A percentile compares a stretch with the other conserved stretches of the same genome.
Conservation (phyloP, 2,113 vertebrate species). For the Aplodontia rufa region DNA sequence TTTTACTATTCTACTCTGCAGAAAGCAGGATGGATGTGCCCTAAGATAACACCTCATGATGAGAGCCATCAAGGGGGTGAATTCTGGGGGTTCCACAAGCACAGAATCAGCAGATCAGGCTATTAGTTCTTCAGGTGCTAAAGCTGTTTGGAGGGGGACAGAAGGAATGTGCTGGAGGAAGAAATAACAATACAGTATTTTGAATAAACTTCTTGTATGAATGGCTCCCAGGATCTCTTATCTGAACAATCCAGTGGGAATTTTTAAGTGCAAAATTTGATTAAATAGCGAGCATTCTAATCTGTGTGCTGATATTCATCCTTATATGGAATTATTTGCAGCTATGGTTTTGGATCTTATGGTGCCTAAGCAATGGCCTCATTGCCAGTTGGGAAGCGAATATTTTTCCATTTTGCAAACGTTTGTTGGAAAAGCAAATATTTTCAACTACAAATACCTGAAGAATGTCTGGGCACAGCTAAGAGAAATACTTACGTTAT, state of each 20-base stretch:
- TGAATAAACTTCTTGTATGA: background rate
- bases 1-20: background rate
- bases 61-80: background rate
- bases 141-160: background rate
- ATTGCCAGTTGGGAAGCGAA: conserved; percentile 28
- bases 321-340: background rate
- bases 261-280: background rate
- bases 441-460: conserved; percentile 30
- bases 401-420: conserved; percentile 62
- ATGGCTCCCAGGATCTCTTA: background rate
- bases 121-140: background rate
- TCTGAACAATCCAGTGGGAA: background rate
- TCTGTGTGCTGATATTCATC: background rate
- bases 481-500: background rate
- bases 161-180: background rate
- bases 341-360: background rate
- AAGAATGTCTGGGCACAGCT: conserved; percentile 14
- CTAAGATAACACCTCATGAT: background rate
- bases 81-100: background rate
- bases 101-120: background rate
- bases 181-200: background rate
- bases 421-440: conserved; percentile 45
- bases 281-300: background rate
- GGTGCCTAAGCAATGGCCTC: background rate
- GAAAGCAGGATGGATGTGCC: background rate